phyloP scores from a whole-genome alignment of 2,888 invertebrate genomes.

The Oscheius sp. region DNA sequence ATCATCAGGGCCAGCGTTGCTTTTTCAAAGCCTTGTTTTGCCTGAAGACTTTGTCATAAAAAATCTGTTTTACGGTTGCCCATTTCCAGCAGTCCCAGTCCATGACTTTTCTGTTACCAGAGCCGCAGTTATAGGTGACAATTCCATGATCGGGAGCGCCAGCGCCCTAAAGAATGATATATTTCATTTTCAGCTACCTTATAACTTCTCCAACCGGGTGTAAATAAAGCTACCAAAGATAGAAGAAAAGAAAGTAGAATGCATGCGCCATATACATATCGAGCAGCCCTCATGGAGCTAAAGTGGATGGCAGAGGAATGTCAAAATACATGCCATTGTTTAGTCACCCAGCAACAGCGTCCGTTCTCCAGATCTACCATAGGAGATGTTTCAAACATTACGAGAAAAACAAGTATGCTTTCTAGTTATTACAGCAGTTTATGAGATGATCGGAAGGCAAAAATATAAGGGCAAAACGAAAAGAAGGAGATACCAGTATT shows the following conservation, averaged over 20 bases:
- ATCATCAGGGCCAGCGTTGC: constrained; percentile 50
- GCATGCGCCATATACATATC: constrained; percentile 42
- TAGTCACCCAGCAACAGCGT: constrained; percentile 9
- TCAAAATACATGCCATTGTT: constrained; percentile 10
- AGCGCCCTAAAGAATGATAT: constrained; percentile 33
- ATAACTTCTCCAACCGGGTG: constrained; percentile 63
- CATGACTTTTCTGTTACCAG: constrained; percentile 41
- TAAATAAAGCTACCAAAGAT: constrained; percentile 57
- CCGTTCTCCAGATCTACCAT: not conserved
- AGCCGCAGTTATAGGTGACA: constrained; percentile 56
- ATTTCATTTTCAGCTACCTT: constrained; percentile 46
- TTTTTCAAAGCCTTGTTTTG: constrained; percentile 47
- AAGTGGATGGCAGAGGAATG: not conserved
- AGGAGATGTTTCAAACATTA: not conserved
- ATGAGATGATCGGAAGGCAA: too few species aligned
- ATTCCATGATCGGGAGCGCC: constrained; percentile 57
- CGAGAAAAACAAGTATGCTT: not conserved
- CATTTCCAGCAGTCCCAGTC: constrained; percentile 52
- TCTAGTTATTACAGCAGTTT: not conserved
- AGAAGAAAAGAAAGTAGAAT: constrained; percentile 51
- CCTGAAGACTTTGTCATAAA: constrained; percentile 13
- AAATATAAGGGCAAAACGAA: too few species aligned
- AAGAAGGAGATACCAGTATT: not conserved
- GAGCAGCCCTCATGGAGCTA: constrained; percentile 1
- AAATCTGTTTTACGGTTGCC: constrained; percentile 41